Evolutionary conservation across 2,797 vertebrate species (phyloP).

Genomic region (Trichosurus vulpecula): DNA sequence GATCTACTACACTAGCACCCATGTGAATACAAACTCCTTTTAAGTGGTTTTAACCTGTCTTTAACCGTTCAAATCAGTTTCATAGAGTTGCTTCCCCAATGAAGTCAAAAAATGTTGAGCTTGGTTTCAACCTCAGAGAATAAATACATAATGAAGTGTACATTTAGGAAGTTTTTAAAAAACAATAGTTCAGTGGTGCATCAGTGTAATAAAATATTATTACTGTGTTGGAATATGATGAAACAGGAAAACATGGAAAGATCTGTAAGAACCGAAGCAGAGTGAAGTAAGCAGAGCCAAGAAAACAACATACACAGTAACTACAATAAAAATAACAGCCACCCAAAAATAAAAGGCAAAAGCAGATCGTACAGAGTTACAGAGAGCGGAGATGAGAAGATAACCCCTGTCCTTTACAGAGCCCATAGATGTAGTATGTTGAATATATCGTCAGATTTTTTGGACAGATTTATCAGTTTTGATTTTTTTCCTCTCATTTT

Average conservation of each 20-base stretch:
- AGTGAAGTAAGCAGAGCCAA: neutral
- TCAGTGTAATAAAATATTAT: neutral
- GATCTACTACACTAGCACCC: neutral
- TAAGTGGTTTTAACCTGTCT: conserved; percentile 30
- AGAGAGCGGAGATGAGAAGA: neutral
- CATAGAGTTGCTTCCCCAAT: neutral
- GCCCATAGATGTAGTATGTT: neutral
- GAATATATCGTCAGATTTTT: neutral
- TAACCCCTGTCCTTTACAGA: neutral
- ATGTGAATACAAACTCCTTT: conserved; percentile 20
- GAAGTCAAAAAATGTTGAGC: conserved; percentile 32
- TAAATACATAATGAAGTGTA: neutral
- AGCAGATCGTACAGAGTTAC: neutral
- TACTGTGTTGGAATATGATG: neutral
- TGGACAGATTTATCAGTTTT: neutral
- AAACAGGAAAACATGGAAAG: neutral
- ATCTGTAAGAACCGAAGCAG: neutral
- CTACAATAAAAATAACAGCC: neutral
- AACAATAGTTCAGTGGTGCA: neutral
- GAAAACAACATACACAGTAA: neutral
- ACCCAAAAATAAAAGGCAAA: neutral
- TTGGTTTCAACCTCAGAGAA: conserved; percentile 6
- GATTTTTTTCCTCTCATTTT: neutral
- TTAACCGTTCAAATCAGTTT: conserved; percentile 9
- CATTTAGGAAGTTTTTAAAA: neutral